These are phyloP conservation scores for Strigamia maritima DNA, from an alignment of 2,888 invertebrate genomes.

Conservation along the genomic window DNA sequence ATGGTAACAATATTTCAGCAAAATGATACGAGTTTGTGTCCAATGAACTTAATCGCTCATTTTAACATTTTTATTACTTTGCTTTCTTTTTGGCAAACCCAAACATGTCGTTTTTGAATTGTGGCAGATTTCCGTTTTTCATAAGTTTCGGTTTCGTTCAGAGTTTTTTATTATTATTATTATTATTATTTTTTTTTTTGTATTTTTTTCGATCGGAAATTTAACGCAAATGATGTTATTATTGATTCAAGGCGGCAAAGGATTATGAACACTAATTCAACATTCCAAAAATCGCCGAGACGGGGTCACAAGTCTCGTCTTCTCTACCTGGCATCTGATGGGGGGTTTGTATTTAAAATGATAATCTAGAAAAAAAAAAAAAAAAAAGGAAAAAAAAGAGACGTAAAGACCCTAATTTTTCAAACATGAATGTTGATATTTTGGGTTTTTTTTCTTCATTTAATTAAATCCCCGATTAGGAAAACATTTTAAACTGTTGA, in stretches of 20 bases:
- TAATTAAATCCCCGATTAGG: neutral
- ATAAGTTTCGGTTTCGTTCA: too few species aligned
- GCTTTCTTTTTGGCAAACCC: too few species aligned
- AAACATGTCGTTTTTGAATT: too few species aligned
- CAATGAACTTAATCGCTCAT: too few species aligned
- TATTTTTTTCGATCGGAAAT: too few species aligned
- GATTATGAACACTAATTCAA: neutral
- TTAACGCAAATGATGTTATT: neutral
- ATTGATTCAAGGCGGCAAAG: slow-evolving; percentile 16
- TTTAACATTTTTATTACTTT: too few species aligned
- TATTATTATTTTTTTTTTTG: too few species aligned
- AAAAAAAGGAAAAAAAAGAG: neutral
- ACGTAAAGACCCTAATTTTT: slow-evolving; percentile 37
- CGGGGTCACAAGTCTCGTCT: slow-evolving; percentile 86
- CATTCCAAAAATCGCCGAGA: slow-evolving; percentile 61
- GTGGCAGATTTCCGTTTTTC: too few species aligned
- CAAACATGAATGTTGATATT: neutral
- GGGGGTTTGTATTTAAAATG: slow-evolving; percentile 73
- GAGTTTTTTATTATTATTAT: neutral
- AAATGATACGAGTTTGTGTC: too few species aligned
- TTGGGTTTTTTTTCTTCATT: neutral
- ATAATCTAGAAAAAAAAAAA: too few species aligned
- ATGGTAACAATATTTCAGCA: too few species aligned
- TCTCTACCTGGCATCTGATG: slow-evolving; percentile 82
- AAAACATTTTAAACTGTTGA: neutral